Evolutionary conservation across 2,888 invertebrate species (phyloP), one percentile per base, ranked within the genome.

Genomic region (Drosophila ezoana): DNA sequence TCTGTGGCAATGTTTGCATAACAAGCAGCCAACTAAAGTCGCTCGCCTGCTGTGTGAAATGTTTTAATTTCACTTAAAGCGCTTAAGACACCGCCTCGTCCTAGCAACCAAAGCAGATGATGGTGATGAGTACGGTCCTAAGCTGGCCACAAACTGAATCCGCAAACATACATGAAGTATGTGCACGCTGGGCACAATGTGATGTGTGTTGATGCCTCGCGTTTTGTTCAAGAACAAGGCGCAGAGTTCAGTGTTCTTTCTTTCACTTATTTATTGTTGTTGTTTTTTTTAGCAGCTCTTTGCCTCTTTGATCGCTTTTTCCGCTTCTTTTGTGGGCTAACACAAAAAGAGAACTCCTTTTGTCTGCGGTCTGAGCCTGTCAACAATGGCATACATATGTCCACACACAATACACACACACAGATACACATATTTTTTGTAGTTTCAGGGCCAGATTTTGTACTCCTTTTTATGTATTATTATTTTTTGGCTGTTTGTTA

Each of bases 11-110:
- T 72, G 65, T 69, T 73, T 76, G 79, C 76, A 73, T 72, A 76
- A 68, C 67, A 72, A 80, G 48, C 61, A 59, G 43, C 57, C 38
- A 33, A 58, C 53, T 61, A 51, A 48, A 62, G 53, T 62, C 66
- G 62, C 20, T 41, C 62, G 74, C 75, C 85, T 72, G 85, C 58
- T 79, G 74, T 65, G 74, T 74, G 70, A 88, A 85, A 81, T 85
- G 86, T 83, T 86, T 83, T 87, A 80, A 89, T 85, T 87, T 84
- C 62, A 73, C 73, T 89, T 81, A 81, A 89, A 82, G 88, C 72
- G 89, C 79, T 87, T 89, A 77, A 85, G 71, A 79, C 77, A 77
- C 82, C 88, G 63, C 70, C 67, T 70, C 53, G 72, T 35, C 69
- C 44, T 51, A 65, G 66, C 76, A 85, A 83, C 78, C 69, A 68